A percentile compares a stretch with the other conserved stretches of the same genome.
phyloP scores from a whole-genome alignment of 2,797 vertebrate species.

The Melanotaenia boesemani region DNA sequence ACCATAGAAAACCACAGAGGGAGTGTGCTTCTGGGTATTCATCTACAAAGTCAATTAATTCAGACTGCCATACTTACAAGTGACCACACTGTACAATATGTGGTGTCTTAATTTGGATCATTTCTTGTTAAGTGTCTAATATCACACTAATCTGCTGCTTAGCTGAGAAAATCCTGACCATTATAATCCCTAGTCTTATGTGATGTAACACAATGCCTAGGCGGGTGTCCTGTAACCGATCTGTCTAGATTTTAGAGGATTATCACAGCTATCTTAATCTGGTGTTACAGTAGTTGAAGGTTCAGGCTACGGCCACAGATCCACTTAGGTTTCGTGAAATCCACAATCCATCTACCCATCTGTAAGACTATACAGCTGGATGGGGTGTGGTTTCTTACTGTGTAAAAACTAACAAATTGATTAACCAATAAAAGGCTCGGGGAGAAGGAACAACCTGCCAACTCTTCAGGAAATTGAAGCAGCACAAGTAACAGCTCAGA shows the following conservation, averaged over 20 bases:
- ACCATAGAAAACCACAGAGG: not conserved
- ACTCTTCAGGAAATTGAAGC: constrained; percentile 16
- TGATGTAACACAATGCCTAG: constrained; percentile 28
- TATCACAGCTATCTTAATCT: constrained; percentile 55
- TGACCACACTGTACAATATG: constrained; percentile 36
- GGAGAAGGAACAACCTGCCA: constrained; percentile 16
- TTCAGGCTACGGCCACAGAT: constrained; percentile 6
- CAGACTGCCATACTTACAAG: constrained; percentile 41
- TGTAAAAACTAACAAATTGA: constrained; percentile 39
- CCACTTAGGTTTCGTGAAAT: constrained; percentile 13
- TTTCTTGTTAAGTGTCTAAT: constrained; percentile 57
- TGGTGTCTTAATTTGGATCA: constrained; percentile 46
- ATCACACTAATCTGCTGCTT: constrained; percentile 66
- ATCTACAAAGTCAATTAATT: constrained; percentile 35
- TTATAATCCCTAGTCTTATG: constrained; percentile 51
- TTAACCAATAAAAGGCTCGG: constrained; percentile 37
- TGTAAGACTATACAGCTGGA: not conserved
- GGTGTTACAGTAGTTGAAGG: constrained; percentile 14
- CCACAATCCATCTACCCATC: not conserved
- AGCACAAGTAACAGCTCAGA: constrained; percentile 6
- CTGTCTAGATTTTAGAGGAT: constrained; percentile 63
- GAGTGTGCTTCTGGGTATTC: constrained; percentile 14
- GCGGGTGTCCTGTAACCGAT: constrained; percentile 53
- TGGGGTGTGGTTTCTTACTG: constrained; percentile 21
- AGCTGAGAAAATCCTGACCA: constrained; percentile 53